phyloP scores from a whole-genome alignment of 2,888 invertebrate species.

The Diachrysia chrysitis region DNA sequence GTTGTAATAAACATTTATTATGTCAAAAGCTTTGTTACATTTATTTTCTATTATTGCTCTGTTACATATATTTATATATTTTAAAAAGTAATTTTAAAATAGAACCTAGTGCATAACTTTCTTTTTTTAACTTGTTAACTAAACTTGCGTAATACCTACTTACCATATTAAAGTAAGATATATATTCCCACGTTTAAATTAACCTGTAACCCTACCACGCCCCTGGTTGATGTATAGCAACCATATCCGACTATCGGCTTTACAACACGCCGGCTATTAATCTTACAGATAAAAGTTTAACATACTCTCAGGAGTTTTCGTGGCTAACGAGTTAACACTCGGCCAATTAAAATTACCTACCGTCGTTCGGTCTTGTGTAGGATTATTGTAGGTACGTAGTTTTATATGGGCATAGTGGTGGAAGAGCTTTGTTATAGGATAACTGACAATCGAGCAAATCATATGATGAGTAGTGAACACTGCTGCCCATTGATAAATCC shows the following conservation, averaged over 20 bases:
- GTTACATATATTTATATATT: no score
- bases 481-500: no score
- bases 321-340: slow-evolving; percentile 7
- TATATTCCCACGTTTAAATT: slow-evolving; percentile 9
- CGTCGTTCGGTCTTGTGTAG: no score
- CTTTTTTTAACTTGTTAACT: neutral
- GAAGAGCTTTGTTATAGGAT: no score
- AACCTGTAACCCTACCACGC: slow-evolving; percentile 7
- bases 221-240: slow-evolving; percentile 8
- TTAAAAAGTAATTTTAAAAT: no score
- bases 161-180: neutral
- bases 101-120: no score
- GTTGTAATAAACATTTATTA: neutral
- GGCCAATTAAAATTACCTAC: slow-evolving; percentile 3
- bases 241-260: neutral
- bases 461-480: no score
- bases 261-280: neutral
- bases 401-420: neutral
- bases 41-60: no score
- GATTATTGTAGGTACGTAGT: no score
- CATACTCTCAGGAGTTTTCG: slow-evolving; percentile 6
- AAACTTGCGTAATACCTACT: neutral
- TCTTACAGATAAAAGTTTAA: slow-evolving; percentile 7
- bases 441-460: no score
- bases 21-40: neutral